These are phyloP conservation scores for Cheumatopsyche charites DNA, from an alignment of 1,140 invertebrate species.

Conservation along the genomic window DNA sequence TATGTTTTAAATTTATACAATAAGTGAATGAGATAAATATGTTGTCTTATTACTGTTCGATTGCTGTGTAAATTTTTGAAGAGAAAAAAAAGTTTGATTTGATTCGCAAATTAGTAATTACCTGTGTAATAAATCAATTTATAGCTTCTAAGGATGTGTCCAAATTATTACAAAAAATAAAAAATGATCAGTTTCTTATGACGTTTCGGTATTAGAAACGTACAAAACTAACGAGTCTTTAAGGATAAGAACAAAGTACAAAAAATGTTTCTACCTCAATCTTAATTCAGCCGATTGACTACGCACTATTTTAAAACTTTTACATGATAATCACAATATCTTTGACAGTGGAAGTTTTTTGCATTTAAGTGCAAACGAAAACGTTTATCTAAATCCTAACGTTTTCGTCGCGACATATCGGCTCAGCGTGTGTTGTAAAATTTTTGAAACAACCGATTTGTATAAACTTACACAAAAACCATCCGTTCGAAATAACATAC, in stretches of 20 bases:
- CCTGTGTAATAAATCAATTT: conserved; percentile 37
- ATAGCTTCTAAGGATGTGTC: conserved; percentile 45
- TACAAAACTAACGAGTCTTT: conserved; percentile 38
- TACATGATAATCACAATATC: neutral
- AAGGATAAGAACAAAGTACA: conserved; percentile 49
- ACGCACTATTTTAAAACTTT: conserved; percentile 10
- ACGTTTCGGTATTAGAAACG: conserved; percentile 31
- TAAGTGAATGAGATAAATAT: neutral
- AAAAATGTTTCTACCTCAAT: conserved; percentile 49
- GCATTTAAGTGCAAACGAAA: neutral
- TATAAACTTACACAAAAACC: neutral
- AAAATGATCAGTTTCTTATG: conserved; percentile 41
- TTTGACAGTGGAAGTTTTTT: too few relatives aligned
- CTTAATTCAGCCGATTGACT: conserved; percentile 45
- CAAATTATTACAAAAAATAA: conserved; percentile 22
- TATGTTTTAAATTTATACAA: neutral
- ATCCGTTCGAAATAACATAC: too few relatives aligned
- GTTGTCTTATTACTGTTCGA: neutral
- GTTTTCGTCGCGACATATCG: neutral
- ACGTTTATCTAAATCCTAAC: neutral
- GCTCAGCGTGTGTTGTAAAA: neutral
- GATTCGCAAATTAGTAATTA: conserved; percentile 39
- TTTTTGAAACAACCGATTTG: neutral
- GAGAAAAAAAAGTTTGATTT: neutral
- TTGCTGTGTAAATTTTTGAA: conserved; percentile 9